Percentiles rank a stretch among this genome's conserved stretches.
These are phyloP conservation scores for Naja naja DNA, from an alignment of 2,113 vertebrate species.

Conservation along the genomic window DNA sequence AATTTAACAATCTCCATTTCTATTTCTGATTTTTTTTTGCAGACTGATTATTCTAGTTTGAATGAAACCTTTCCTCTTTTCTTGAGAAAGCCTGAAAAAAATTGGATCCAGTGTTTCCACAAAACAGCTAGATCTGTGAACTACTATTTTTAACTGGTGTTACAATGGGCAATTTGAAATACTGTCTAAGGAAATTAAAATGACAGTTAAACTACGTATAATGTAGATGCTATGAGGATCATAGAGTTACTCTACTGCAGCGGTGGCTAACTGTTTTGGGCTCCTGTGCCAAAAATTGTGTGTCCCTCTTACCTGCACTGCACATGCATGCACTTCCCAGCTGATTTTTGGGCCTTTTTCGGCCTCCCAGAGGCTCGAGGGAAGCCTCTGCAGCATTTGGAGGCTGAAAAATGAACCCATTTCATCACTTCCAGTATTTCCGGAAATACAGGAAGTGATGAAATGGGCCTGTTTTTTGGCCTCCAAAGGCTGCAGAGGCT, in stretches of 20 bases:
- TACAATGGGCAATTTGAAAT: not conserved
- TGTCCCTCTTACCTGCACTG: no score
- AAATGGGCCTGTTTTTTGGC: no score
- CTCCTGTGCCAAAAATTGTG: no score
- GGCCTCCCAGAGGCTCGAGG: no score
- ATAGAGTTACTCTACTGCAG: not conserved
- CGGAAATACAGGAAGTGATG: no score
- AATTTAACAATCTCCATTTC: not conserved
- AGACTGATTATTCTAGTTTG: not conserved
- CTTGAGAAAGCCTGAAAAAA: not conserved
- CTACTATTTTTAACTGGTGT: not conserved
- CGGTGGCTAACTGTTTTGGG: no score
- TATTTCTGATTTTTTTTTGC: not conserved
- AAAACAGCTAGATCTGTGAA: not conserved
- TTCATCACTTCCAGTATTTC: no score
- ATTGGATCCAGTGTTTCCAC: not conserved
- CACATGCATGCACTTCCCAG: no score
- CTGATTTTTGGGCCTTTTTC: no score
- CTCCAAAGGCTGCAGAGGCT: no score
- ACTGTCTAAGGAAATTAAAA: not conserved
- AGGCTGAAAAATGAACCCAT: no score
- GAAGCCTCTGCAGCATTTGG: no score
- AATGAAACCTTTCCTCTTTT: not conserved
- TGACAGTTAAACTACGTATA: not conserved
- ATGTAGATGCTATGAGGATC: not conserved